A percentile compares a stretch with the other conserved stretches of the same genome.
phyloP scores from a whole-genome alignment of 2,888 invertebrate species.

The Dicycla oo region DNA sequence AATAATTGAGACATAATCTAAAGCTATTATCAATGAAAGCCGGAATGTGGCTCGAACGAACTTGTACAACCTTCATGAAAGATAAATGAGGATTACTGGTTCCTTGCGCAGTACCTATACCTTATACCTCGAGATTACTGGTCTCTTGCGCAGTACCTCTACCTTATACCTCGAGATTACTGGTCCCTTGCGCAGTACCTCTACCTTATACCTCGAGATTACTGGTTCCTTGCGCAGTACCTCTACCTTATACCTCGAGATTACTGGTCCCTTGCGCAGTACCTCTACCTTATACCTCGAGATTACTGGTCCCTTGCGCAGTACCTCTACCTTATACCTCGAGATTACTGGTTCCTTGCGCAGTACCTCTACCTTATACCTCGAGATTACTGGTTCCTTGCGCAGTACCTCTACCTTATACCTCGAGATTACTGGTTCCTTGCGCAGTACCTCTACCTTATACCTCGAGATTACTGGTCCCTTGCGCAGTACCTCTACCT shows the following conservation, averaged over 20 bases:
- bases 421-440: slow-evolving; percentile 36
- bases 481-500: slow-evolving; percentile 12
- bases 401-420: slow-evolving; percentile 10
- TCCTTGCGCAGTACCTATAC: slow-evolving; percentile 19
- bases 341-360: slow-evolving; percentile 37
- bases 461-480: slow-evolving; percentile 35
- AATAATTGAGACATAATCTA: slow-evolving; percentile 25
- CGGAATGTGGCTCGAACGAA: slow-evolving; percentile 16
- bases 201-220: slow-evolving; percentile 19
- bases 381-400: slow-evolving; percentile 37
- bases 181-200: slow-evolving; percentile 28
- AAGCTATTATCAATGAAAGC: slow-evolving; percentile 20
- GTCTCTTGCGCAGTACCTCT: slow-evolving; percentile 26
- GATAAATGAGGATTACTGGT: slow-evolving; percentile 35
- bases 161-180: slow-evolving; percentile 25
- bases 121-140: slow-evolving; percentile 23
- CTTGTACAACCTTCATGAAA: slow-evolving; percentile 29
- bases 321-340: slow-evolving; percentile 10
- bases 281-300: slow-evolving; percentile 10
- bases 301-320: slow-evolving; percentile 36
- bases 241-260: slow-evolving; percentile 15
- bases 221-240: slow-evolving; percentile 31
- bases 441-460: slow-evolving; percentile 10
- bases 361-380: slow-evolving; percentile 8
- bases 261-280: slow-evolving; percentile 35